phyloP scores from a whole-genome alignment of 2,113 vertebrate species.

The Hystrix brachyura region DNA sequence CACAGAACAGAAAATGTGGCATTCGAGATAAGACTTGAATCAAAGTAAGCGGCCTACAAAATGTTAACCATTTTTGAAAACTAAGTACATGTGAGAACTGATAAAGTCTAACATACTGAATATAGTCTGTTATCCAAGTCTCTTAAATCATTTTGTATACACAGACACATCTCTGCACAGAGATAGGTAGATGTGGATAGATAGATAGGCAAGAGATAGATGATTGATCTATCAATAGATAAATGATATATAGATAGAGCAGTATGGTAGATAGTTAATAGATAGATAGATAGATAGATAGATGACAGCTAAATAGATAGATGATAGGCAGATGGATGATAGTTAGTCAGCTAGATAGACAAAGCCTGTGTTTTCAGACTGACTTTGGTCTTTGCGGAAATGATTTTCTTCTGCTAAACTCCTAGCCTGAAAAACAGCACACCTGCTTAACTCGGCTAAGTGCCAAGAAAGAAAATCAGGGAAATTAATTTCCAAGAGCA shows the following conservation, averaged over 20 bases:
- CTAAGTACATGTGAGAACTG: background rate
- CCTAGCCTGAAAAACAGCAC: conserved; percentile 61
- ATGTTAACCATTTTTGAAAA: background rate
- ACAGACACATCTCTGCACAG: background rate
- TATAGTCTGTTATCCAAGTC: background rate
- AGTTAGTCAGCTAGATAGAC: background rate
- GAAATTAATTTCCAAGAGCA: conserved; percentile 82
- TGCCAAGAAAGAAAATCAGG: conserved; percentile 67
- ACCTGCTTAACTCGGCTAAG: conserved; percentile 79
- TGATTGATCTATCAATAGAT: background rate
- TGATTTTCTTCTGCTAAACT: conserved; percentile 64
- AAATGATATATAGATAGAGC: too few species aligned
- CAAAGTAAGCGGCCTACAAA: conserved; percentile 45
- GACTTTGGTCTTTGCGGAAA: conserved; percentile 62
- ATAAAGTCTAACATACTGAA: background rate
- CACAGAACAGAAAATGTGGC: conserved; percentile 25
- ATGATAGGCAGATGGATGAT: background rate
- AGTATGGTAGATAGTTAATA: background rate
- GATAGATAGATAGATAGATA: background rate
- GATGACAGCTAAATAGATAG: too few species aligned
- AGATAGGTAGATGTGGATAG: background rate
- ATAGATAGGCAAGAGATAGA: background rate
- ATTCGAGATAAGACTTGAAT: conserved; percentile 38
- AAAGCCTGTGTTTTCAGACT: conserved; percentile 50
- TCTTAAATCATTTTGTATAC: conserved; percentile 26